phyloP scores from a whole-genome alignment of 2,797 vertebrate genomes.

The Sebastes iracundus region DNA sequence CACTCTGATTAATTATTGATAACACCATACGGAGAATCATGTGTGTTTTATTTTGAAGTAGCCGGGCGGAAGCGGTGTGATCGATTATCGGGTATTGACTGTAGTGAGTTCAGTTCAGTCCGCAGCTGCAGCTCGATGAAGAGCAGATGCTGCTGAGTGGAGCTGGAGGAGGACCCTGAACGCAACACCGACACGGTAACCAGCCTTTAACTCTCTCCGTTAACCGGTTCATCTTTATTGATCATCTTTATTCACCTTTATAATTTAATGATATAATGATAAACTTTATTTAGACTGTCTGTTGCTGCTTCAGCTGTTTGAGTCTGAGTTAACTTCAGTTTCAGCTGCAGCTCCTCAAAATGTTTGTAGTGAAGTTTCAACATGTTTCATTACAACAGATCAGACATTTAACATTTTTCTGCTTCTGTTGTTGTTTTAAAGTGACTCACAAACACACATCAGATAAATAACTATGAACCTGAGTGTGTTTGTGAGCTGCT shows the following conservation, averaged over 20 bases:
- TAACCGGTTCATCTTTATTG: neutral
- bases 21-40: too few species aligned
- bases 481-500: too few species aligned
- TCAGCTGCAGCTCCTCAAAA: neutral
- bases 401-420: too few species aligned
- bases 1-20: too few species aligned
- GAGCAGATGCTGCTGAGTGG: slow-evolving; percentile 18
- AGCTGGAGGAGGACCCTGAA: neutral
- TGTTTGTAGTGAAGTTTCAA: too few species aligned
- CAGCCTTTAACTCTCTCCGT: neutral
- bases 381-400: too few species aligned
- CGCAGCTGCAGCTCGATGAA: neutral
- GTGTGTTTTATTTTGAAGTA: slow-evolving; percentile 32
- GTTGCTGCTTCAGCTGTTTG: too few species aligned
- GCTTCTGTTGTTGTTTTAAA: too few species aligned
- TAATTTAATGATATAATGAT: too few species aligned
- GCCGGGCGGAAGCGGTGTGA: neutral
- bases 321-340: neutral
- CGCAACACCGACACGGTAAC: neutral
- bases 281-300: neutral
- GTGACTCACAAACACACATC: too few species aligned
- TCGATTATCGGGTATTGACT: accelerated
- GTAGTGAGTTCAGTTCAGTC: neutral
- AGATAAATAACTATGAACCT: too few species aligned
- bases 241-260: neutral